Evolutionary conservation across 2,113 vertebrate genomes (phyloP).

Genomic region (Catharus bicknelli): DNA sequence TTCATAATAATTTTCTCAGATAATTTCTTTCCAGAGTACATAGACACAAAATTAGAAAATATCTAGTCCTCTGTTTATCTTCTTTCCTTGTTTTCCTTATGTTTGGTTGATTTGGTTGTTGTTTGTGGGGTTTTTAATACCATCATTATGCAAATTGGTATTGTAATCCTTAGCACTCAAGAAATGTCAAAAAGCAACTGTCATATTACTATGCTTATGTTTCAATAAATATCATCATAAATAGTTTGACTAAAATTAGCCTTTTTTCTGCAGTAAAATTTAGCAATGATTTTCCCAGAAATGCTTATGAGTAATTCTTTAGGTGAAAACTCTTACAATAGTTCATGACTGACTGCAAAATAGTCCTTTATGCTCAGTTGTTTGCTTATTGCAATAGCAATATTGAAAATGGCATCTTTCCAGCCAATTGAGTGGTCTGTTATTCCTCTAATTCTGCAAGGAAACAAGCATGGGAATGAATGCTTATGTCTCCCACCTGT

Average conservation of each 20-base stretch:
- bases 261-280: neutral
- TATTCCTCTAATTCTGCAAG: neutral
- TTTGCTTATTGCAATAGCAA: neutral
- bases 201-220: neutral
- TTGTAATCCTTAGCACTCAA: neutral
- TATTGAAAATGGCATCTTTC: neutral
- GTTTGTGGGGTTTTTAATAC: neutral
- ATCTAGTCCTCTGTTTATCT: rapidly evolving
- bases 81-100: neutral
- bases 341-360: neutral
- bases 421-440: rapidly evolving
- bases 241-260: neutral
- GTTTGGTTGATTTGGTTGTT: neutral
- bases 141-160: neutral
- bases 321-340: neutral
- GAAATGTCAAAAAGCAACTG: neutral
- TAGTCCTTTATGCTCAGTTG: neutral
- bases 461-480: neutral
- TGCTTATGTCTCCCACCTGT: neutral
- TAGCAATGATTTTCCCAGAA: neutral
- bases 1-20: neutral
- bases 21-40: neutral
- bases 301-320: neutral
- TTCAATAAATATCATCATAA: neutral
- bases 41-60: neutral